Evolutionary conservation across 2,797 vertebrate species (phyloP).

Genomic region (Syngnathus acus): DNA sequence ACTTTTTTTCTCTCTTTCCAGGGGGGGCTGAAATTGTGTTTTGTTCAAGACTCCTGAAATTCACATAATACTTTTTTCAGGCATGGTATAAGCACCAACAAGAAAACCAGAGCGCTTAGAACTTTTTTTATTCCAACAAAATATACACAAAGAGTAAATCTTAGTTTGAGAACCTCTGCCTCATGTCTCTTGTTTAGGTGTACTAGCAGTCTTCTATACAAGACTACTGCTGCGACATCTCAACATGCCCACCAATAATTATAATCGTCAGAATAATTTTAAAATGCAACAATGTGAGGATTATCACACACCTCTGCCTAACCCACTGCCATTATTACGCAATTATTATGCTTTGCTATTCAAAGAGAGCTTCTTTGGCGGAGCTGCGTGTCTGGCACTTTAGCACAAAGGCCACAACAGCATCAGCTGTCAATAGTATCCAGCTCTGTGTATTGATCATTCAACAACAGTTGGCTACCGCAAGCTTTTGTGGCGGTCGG

Average conservation of each 20-base stretch:
- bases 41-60: no score
- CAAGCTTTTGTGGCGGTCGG: not conserved
- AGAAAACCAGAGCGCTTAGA: no score
- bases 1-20: no score
- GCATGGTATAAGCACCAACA: no score
- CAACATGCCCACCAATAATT: not conserved
- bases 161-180: no score
- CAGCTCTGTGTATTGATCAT: slow-evolving; percentile 42
- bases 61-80: no score
- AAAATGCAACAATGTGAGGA: no score
- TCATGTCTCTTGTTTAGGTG: not conserved
- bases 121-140: no score
- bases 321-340: no score
- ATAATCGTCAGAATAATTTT: not conserved
- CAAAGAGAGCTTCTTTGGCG: slow-evolving; percentile 13
- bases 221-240: not conserved
- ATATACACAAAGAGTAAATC: no score
- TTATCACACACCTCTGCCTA: no score
- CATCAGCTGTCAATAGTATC: slow-evolving; percentile 35
- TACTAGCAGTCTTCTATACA: not conserved
- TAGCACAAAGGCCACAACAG: slow-evolving; percentile 12
- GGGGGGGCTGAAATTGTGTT: no score
- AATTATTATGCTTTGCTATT: slow-evolving; percentile 25
- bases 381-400: slow-evolving; percentile 17
- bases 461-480: slow-evolving; percentile 15